Conservation (phyloP, 1,140 invertebrate species). For the Coenobita brevimanus region DNA sequence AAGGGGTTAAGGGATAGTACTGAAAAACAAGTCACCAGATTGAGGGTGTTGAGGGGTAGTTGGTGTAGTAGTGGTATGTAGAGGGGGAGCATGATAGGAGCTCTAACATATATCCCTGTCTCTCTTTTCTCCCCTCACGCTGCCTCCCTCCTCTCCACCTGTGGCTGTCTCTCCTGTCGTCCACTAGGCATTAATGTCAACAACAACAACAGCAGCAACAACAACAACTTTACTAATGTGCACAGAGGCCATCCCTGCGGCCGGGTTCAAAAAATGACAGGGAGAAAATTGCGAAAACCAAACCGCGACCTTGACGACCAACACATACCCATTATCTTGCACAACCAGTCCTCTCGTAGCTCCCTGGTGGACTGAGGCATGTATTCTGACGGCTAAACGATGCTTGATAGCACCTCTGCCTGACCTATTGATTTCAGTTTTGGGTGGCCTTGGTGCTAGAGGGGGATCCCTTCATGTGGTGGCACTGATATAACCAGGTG, state of each 20-base stretch:
- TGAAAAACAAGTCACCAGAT: too few relatives aligned
- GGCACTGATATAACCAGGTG: too few relatives aligned
- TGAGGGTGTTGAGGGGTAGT: neutral
- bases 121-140: constrained; percentile 61
- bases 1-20: too few relatives aligned
- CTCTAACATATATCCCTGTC: constrained; percentile 50
- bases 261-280: constrained; percentile 54
- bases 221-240: constrained; percentile 57
- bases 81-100: neutral
- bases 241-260: constrained; percentile 44
- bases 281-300: constrained; percentile 48
- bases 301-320: constrained; percentile 42
- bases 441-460: too few relatives aligned
- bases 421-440: too few relatives aligned
- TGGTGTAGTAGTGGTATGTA: neutral
- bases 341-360: constrained; percentile 47
- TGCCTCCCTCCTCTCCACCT: constrained; percentile 57
- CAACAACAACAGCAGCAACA: constrained; percentile 55
- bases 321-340: constrained; percentile 53
- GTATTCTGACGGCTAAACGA: too few relatives aligned
- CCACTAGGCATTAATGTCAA: constrained; percentile 56
- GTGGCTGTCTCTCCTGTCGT: constrained; percentile 12
- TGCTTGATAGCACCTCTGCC: too few relatives aligned
- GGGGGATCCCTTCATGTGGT: too few relatives aligned
- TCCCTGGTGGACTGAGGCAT: constrained; percentile 44